These are phyloP conservation scores for Beroe ovata DNA, from an alignment of 37 sponge, comb jelly and placozoan genomes.

Conservation along the genomic window DNA sequence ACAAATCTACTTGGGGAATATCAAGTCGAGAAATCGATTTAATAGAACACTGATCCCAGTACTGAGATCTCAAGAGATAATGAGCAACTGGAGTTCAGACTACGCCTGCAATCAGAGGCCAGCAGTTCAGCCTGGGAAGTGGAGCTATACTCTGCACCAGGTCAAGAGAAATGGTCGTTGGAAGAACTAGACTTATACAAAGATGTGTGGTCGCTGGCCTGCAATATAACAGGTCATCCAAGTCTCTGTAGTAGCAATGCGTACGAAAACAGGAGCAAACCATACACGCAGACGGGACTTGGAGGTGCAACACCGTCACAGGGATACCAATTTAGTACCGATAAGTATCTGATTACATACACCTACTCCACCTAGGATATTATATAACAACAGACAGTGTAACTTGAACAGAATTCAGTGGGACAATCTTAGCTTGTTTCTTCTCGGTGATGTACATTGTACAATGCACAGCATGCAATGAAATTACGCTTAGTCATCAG, in stretches of 20 bases:
- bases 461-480: background rate
- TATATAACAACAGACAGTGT: background rate
- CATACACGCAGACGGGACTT: background rate
- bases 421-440: background rate
- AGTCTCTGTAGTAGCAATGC: too few species aligned
- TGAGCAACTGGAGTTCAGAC: background rate
- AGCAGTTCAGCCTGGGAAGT: background rate
- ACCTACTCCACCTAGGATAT: background rate
- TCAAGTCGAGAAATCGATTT: background rate
- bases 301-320: background rate
- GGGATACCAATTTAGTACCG: background rate
- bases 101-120: background rate
- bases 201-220: background rate
- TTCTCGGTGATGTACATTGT: background rate
- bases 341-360: background rate
- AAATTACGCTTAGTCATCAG: too few species aligned
- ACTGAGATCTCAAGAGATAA: background rate
- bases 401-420: background rate
- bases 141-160: background rate
- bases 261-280: background rate
- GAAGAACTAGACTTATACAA: background rate
- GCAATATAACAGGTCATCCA: too few species aligned
- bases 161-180: background rate
- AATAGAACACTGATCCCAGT: background rate
- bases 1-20: background rate